Base-by-base conservation (phyloP, 2,888 invertebrate genomes). In the Drosophila tripunctata region DNA sequence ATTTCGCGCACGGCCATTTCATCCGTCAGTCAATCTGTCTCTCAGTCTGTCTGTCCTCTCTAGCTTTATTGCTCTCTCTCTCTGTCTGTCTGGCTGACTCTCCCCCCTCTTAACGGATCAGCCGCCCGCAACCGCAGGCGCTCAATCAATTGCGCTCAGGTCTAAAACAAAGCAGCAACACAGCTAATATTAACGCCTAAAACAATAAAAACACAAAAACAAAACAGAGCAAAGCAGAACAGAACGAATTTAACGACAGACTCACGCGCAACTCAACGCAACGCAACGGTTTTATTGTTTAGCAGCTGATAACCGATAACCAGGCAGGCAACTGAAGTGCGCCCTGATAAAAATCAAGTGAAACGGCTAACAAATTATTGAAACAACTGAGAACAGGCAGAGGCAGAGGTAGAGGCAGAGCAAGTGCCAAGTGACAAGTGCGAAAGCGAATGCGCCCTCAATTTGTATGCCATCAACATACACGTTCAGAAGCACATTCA, bases 371-470 rank as follows among this genome's bases (percentile, higher is more conserved):
- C 38, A 50, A 54, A 47, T 61, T 58, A 67, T 63, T 67, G 67
- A 67, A 75, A 71, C 67, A 51, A 19, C n/a, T n/a, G n/a, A n/a
- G n/a, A n/a, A n/a, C n/a, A n/a, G n/a, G n/a, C n/a, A n/a, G n/a
- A n/a, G n/a, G n/a, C n/a, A n/a, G n/a, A n/a, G n/a, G n/a, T n/a
- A n/a, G n/a, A n/a, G n/a, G n/a, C n/a, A n/a, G n/a, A n/a, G n/a
- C n/a, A n/a, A n/a, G n/a, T n/a, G n/a, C 48, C 38, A 48, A 38
- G 30, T 15, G 56, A 21, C 44, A 60, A 67, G 58, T 63, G 67
- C 68, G 77, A 80, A 83, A 80, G 80, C 81, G 77, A 80, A 83
- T 83, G 80, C 81, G 71, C 82, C 79, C 74, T 67, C 85, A 77
- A 84, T 84, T 84, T 84, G 75, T 84, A 81, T 81, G 81, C 81